Percentiles rank a stretch among this genome's conserved stretches.
These are phyloP conservation scores for Melanostoma scalare DNA, from an alignment of 2,888 invertebrate genomes.

Conservation along the genomic window DNA sequence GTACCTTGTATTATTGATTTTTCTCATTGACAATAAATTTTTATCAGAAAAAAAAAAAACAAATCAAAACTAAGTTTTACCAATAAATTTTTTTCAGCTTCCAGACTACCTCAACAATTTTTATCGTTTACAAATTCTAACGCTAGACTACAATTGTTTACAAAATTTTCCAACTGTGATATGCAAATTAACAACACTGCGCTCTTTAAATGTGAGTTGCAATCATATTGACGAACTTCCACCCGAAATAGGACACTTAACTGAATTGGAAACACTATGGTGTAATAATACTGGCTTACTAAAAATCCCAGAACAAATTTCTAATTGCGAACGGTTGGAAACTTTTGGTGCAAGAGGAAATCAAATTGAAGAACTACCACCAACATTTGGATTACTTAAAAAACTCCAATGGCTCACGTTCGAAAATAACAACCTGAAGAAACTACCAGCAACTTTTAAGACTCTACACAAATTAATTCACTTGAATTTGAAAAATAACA, in stretches of 20 bases:
- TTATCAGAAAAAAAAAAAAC: no score
- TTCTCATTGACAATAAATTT: no score
- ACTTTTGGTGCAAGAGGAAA: slow-evolving; percentile 88
- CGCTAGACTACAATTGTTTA: slow-evolving; percentile 87
- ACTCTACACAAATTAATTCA: slow-evolving; percentile 84
- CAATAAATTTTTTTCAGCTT: slow-evolving; percentile 75
- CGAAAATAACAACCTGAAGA: slow-evolving; percentile 85
- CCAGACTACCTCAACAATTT: slow-evolving; percentile 83
- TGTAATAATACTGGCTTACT: slow-evolving; percentile 85
- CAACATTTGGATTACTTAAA: slow-evolving; percentile 83
- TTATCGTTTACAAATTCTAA: slow-evolving; percentile 84
- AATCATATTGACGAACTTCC: slow-evolving; percentile 85
- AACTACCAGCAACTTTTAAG: slow-evolving; percentile 83
- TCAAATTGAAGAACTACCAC: slow-evolving; percentile 84
- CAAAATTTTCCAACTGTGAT: slow-evolving; percentile 85
- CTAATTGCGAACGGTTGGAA: slow-evolving; percentile 84
- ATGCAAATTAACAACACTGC: slow-evolving; percentile 84
- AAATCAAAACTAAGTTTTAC: background rate
- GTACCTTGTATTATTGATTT: no score
- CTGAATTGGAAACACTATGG: slow-evolving; percentile 86
- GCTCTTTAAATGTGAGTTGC: slow-evolving; percentile 86
- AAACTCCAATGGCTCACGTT: slow-evolving; percentile 87
- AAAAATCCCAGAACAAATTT: slow-evolving; percentile 85
- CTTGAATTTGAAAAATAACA: slow-evolving; percentile 85
- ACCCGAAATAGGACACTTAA: slow-evolving; percentile 85